phyloP scores from a whole-genome alignment of 2,888 invertebrate species.

The Beris chalybata region DNA sequence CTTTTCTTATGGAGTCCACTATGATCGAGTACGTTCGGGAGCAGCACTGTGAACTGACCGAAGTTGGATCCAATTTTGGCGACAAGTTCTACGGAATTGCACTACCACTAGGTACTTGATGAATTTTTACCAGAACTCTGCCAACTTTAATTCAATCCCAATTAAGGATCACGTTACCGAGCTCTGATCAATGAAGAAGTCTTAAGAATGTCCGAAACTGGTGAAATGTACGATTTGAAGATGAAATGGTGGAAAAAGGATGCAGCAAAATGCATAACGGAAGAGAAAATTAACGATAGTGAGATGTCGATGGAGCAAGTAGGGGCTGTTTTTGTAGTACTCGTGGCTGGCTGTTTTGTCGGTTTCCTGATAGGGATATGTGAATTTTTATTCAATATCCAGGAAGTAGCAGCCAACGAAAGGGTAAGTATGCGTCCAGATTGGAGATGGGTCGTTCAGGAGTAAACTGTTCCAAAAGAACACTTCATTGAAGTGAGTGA shows the following conservation, averaged over 20 bases:
- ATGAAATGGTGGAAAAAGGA: slow-evolving; percentile 88
- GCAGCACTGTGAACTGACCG: slow-evolving; percentile 80
- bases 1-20: slow-evolving; percentile 95
- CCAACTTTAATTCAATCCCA: too few species aligned
- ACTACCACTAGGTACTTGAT: slow-evolving; percentile 71
- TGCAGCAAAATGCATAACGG: slow-evolving; percentile 11
- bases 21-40: slow-evolving; percentile 90
- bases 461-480: too few species aligned
- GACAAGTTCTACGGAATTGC: slow-evolving; percentile 94
- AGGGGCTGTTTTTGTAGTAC: slow-evolving; percentile 82
- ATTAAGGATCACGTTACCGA: slow-evolving; percentile 72
- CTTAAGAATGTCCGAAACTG: slow-evolving; percentile 86
- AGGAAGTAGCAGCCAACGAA: slow-evolving; percentile 70
- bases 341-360: slow-evolving; percentile 68
- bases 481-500: too few species aligned
- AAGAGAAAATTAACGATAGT: slow-evolving; percentile 38
- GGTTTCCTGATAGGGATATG: slow-evolving; percentile 71
- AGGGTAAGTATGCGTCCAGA: slow-evolving; percentile 58
- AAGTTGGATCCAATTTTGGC: slow-evolving; percentile 81
- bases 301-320: slow-evolving; percentile 62
- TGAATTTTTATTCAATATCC: slow-evolving; percentile 79
- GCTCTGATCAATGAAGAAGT: slow-evolving; percentile 85
- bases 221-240: slow-evolving; percentile 77
- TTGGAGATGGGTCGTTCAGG: too few species aligned
- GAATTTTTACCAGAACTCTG: too few species aligned